These are phyloP conservation scores for Nicator chloris DNA, from an alignment of 2,113 vertebrate genomes.

Conservation along the genomic window DNA sequence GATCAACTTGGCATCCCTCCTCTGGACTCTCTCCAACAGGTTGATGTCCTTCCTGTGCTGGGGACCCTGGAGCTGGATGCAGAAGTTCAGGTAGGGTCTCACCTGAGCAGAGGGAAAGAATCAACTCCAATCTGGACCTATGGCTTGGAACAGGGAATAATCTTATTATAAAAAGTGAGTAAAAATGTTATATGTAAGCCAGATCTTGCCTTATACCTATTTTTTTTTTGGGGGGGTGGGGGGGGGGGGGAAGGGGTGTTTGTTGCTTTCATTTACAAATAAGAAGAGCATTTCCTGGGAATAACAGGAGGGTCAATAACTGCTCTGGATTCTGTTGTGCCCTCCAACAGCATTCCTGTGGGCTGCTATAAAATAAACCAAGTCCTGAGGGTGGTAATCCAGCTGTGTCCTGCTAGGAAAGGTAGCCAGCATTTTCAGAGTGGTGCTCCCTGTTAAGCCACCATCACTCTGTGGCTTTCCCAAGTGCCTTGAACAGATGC, in stretches of 20 bases:
- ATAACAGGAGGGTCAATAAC: not conserved
- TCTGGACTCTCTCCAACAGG: not conserved
- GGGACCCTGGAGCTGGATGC: not conserved
- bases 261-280: not conserved
- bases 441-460: not conserved
- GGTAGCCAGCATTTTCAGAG: not conserved
- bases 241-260: accelerated
- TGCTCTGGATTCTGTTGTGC: not conserved
- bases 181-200: not conserved
- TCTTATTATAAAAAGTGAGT: not conserved
- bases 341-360: not conserved
- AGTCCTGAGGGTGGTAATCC: not conserved
- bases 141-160: not conserved
- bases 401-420: not conserved
- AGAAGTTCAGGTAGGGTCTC: not conserved
- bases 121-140: not conserved
- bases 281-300: not conserved
- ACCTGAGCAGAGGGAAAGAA: not conserved
- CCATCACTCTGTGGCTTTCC: not conserved
- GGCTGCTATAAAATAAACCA: not conserved
- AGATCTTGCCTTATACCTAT: not conserved
- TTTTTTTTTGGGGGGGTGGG: not conserved
- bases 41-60: not conserved
- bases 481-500: not conserved
- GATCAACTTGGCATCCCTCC: too few species aligned